phyloP scores from a whole-genome alignment of 2,888 invertebrate genomes.

The Protophormia terraenovae region DNA sequence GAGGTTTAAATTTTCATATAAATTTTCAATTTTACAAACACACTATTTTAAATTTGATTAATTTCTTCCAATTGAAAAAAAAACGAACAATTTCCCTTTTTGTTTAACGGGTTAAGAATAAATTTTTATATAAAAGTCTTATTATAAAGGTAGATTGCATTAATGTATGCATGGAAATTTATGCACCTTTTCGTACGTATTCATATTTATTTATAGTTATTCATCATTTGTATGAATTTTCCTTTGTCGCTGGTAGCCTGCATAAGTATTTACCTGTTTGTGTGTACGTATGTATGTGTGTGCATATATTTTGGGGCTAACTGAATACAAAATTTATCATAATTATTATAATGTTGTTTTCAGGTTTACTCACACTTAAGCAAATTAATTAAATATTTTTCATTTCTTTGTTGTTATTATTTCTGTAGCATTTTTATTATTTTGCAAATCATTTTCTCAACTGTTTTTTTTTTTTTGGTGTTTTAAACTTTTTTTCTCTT shows the following conservation, averaged over 20 bases:
- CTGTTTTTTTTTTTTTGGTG: slow-evolving; percentile 25
- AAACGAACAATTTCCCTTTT: neutral
- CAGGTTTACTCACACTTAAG: slow-evolving; percentile 63
- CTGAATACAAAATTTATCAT: slow-evolving; percentile 54
- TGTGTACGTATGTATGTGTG: neutral
- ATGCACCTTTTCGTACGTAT: neutral
- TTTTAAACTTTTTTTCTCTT: neutral
- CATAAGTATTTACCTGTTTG: neutral
- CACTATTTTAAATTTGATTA: neutral
- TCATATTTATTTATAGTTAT: slow-evolving; percentile 23
- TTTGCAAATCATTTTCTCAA: slow-evolving; percentile 49
- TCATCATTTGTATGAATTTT: slow-evolving; percentile 39
- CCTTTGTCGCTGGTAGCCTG: no score
- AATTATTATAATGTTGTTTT: slow-evolving; percentile 55
- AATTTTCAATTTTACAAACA: neutral
- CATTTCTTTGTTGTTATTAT: slow-evolving; percentile 29
- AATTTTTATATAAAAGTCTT: slow-evolving; percentile 19
- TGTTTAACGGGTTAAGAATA: slow-evolving; percentile 31
- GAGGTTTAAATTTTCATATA: no score
- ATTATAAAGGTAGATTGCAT: neutral
- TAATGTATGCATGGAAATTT: neutral
- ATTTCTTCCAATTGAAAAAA: neutral
- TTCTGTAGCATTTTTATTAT: slow-evolving; percentile 5
- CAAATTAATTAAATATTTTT: slow-evolving; percentile 65
- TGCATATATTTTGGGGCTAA: slow-evolving; percentile 5